These are phyloP conservation scores for Chironomus striatipennis DNA, from an alignment of 1,140 invertebrate species.

Conservation along the genomic window DNA sequence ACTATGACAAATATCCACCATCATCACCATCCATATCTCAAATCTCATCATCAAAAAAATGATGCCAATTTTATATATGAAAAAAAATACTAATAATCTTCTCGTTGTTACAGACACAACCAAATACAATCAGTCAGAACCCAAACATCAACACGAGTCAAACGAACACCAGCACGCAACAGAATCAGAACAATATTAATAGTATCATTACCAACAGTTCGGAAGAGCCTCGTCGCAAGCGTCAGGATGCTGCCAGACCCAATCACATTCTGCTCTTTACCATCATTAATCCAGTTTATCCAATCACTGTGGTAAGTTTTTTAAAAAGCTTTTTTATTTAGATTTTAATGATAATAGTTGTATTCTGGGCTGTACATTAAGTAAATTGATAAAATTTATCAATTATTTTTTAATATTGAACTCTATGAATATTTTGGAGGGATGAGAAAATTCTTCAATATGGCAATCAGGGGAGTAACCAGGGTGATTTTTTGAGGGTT, in stretches of 20 bases:
- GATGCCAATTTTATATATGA: background rate
- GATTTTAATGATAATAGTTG: background rate
- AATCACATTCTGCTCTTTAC: constrained; percentile 94
- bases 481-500: too few species aligned
- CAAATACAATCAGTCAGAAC: constrained; percentile 23
- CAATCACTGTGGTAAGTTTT: constrained; percentile 94
- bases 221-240: constrained; percentile 56
- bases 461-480: too few species aligned
- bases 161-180: background rate
- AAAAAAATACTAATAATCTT: background rate
- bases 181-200: constrained; percentile 19
- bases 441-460: too few species aligned
- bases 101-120: constrained; percentile 12
- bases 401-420: too few species aligned
- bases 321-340: background rate
- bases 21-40: too few species aligned
- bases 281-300: constrained; percentile 94
- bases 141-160: constrained; percentile 19
- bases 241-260: constrained; percentile 54
- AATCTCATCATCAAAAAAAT: too few species aligned
- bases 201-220: constrained; percentile 18
- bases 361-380: too few species aligned
- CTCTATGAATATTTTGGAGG: too few species aligned
- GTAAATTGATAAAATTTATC: too few species aligned
- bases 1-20: too few species aligned